Percentiles rank a stretch among this genome's conserved stretches.
Conservation (phyloP, 2,888 invertebrate species). For the Yponomeuta cagnagella region DNA sequence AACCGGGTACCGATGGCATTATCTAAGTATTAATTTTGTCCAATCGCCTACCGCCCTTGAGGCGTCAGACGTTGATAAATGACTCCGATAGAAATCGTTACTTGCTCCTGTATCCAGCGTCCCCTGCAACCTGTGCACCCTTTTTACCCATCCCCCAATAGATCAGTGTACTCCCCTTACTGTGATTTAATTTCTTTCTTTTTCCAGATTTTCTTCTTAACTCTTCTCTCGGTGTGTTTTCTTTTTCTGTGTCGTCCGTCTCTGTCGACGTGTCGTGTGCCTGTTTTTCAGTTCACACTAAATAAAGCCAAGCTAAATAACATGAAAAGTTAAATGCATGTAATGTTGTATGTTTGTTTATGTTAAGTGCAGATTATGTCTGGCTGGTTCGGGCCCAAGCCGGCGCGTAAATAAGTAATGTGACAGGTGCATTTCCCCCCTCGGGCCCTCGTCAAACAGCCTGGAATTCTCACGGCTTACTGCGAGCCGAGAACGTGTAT, state of each 20-base stretch:
- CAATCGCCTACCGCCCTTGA: conserved; percentile 36
- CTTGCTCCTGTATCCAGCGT: conserved; percentile 56
- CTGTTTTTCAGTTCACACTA: conserved; percentile 6
- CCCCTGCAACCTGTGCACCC: conserved; percentile 38
- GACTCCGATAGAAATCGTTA: conserved; percentile 59
- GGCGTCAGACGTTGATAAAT: conserved; percentile 65
- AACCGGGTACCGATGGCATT: neutral
- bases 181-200: neutral
- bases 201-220: conserved; percentile 12
- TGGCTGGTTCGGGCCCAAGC: conserved; percentile 15
- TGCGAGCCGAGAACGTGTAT: conserved; percentile 9
- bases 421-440: conserved; percentile 28
- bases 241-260: conserved; percentile 12
- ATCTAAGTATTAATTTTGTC: conserved; percentile 42
- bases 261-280: neutral
- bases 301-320: conserved; percentile 4
- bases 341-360: conserved; percentile 30
- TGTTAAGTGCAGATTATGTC: conserved; percentile 16
- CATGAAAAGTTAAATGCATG: conserved; percentile 14
- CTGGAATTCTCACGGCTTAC: conserved; percentile 18
- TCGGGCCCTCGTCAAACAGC: conserved; percentile 23
- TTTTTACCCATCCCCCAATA: conserved; percentile 26
- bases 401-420: conserved; percentile 29
- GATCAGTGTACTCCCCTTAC: conserved; percentile 5
- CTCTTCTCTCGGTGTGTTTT: conserved; percentile 5